Evolutionary conservation across 1,140 invertebrate species (phyloP).

Genomic region (Tetramorium parvispinum): DNA sequence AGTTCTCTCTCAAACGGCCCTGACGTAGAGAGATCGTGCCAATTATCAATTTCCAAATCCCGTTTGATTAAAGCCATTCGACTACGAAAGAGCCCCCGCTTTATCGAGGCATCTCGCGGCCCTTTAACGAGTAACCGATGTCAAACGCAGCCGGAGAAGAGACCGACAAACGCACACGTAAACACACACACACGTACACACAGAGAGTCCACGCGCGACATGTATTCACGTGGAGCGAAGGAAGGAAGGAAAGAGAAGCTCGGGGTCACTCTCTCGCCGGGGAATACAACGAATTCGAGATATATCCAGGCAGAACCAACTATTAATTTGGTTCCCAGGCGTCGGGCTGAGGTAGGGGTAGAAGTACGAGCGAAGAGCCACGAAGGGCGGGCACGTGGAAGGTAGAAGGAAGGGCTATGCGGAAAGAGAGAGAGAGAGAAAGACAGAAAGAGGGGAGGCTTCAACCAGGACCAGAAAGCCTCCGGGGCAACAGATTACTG

Average conservation of each 20-base stretch:
- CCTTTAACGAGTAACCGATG: slow-evolving; percentile 76
- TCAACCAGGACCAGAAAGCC: slow-evolving; percentile 78
- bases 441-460: slow-evolving; percentile 49
- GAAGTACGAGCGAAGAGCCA: slow-evolving; percentile 58
- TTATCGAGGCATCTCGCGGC: slow-evolving; percentile 74
- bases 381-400: slow-evolving; percentile 44
- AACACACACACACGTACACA: neutral
- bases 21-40: slow-evolving; percentile 54
- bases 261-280: slow-evolving; percentile 67
- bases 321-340: slow-evolving; percentile 86
- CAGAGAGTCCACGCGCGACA: slow-evolving; percentile 15
- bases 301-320: slow-evolving; percentile 82
- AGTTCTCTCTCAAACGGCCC: slow-evolving; percentile 24
- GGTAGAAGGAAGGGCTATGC: slow-evolving; percentile 51
- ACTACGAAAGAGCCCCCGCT: slow-evolving; percentile 72
- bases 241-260: slow-evolving; percentile 56
- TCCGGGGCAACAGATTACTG: slow-evolving; percentile 84
- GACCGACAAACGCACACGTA: slow-evolving; percentile 52
- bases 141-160: slow-evolving; percentile 75
- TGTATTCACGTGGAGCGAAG: slow-evolving; percentile 30
- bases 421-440: slow-evolving; percentile 46
- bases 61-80: slow-evolving; percentile 74
- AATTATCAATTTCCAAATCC: slow-evolving; percentile 73
- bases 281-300: slow-evolving; percentile 81
- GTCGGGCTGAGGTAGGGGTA: slow-evolving; percentile 62